Conservation (phyloP, 2,113 vertebrate species). For the Notarius quadriscutis region DNA sequence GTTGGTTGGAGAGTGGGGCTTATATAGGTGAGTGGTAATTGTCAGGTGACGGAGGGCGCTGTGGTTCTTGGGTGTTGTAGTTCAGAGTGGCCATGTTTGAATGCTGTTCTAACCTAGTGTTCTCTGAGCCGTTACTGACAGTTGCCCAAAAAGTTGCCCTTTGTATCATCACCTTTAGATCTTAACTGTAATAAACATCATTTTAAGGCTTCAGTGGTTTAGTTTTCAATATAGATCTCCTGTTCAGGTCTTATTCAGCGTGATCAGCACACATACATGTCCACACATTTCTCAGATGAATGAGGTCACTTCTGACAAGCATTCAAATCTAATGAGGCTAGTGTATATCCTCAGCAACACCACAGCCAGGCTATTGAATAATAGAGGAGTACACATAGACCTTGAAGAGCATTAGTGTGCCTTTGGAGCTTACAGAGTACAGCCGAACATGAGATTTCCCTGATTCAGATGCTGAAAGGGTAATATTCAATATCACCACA, state of each 20-base stretch:
- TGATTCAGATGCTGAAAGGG: constrained; percentile 19
- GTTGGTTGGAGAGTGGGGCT: too few species aligned
- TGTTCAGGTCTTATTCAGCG: background rate
- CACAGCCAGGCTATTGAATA: constrained; percentile 44
- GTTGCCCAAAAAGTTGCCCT: too few species aligned
- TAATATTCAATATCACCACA: constrained; percentile 26
- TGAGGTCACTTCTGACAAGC: constrained; percentile 43
- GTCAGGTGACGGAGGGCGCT: too few species aligned
- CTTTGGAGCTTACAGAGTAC: constrained; percentile 43
- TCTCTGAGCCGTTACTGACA: too few species aligned
- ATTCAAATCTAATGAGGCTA: constrained; percentile 42
- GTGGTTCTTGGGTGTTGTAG: too few species aligned
- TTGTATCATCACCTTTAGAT: too few species aligned
- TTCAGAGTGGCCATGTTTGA: too few species aligned
- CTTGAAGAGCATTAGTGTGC: constrained; percentile 48
- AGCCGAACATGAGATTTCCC: background rate
- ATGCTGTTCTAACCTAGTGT: too few species aligned
- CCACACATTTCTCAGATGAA: constrained; percentile 38
- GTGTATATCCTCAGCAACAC: constrained; percentile 37
- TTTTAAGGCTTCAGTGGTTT: background rate
- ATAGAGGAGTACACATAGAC: constrained; percentile 39
- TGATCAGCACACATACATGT: background rate
- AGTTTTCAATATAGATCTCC: background rate
- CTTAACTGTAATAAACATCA: background rate
- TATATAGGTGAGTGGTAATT: too few species aligned